Evolutionary conservation across 1,140 invertebrate genomes (phyloP).

Genomic region (Teleopsis dalmanni): DNA sequence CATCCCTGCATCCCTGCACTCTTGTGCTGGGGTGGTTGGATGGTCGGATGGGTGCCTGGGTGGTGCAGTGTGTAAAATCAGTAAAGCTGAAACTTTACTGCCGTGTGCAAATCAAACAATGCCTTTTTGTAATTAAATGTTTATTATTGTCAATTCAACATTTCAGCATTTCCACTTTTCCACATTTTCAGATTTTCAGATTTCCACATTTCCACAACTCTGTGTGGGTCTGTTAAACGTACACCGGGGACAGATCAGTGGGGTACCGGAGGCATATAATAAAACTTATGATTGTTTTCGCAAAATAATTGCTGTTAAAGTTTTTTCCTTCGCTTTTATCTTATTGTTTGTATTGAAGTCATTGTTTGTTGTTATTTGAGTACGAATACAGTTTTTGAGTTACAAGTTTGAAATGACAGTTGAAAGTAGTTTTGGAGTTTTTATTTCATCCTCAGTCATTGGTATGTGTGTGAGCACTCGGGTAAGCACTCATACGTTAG

Average conservation of each 20-base stretch:
- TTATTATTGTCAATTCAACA: constrained; percentile 7
- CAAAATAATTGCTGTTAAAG: constrained; percentile 6
- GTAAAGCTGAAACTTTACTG: no score
- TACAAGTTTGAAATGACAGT: constrained; percentile 10
- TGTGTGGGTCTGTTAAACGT: no score
- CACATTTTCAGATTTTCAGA: no score
- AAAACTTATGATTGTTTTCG: constrained; percentile 2
- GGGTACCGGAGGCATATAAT: not conserved
- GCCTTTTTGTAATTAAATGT: constrained; percentile 7
- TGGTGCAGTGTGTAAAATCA: no score
- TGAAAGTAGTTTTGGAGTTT: constrained; percentile 10
- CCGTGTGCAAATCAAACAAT: constrained; percentile 4
- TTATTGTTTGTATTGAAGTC: no score
- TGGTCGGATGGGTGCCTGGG: no score
- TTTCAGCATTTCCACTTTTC: no score
- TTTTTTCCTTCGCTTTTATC: no score
- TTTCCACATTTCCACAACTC: no score
- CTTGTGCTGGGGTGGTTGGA: no score
- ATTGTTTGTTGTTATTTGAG: no score
- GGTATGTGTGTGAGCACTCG: not conserved
- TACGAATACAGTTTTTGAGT: constrained; percentile 4
- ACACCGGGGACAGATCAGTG: not conserved
- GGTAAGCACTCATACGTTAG: not conserved
- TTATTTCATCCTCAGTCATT: not conserved
- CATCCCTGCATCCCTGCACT: not conserved